A percentile compares a stretch with the other conserved stretches of the same genome.
These are phyloP conservation scores for Ascaphus truei DNA, from an alignment of 2,113 vertebrate genomes.

Conservation along the genomic window DNA sequence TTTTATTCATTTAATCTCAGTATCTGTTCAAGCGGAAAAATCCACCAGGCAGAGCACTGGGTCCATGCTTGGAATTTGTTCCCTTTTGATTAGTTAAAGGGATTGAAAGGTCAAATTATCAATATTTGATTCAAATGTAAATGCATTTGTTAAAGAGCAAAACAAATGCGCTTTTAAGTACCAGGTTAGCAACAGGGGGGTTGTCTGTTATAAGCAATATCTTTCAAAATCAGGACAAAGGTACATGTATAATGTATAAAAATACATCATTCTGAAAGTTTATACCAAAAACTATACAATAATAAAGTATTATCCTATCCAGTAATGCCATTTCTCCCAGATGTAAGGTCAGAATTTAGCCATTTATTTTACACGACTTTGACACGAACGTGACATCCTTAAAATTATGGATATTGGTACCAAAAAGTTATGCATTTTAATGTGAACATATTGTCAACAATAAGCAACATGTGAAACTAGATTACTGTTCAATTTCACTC, in stretches of 20 bases:
- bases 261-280: not conserved
- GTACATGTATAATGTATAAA: too few relatives aligned
- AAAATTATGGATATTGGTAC: too few relatives aligned
- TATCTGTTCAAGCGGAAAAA: slow-evolving; percentile 73
- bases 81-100: slow-evolving; percentile 75
- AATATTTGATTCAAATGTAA: slow-evolving; percentile 80
- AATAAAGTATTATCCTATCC: not conserved
- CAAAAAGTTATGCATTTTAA: too few relatives aligned
- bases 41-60: slow-evolving; percentile 66
- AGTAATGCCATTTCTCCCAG: too few relatives aligned
- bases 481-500: too few relatives aligned
- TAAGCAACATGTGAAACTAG: too few relatives aligned
- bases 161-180: slow-evolving; percentile 66
- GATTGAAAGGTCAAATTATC: slow-evolving; percentile 80
- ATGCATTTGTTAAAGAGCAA: slow-evolving; percentile 64
- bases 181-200: slow-evolving; percentile 41
- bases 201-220: not conserved
- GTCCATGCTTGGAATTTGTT: slow-evolving; percentile 64
- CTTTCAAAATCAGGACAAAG: not conserved
- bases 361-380: too few relatives aligned
- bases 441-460: too few relatives aligned
- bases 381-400: too few relatives aligned
- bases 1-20: slow-evolving; percentile 79
- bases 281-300: not conserved
- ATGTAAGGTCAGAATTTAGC: too few relatives aligned